Evolutionary conservation across 2,113 vertebrate species (phyloP).

Genomic region (Porphyrio hochstetteri): DNA sequence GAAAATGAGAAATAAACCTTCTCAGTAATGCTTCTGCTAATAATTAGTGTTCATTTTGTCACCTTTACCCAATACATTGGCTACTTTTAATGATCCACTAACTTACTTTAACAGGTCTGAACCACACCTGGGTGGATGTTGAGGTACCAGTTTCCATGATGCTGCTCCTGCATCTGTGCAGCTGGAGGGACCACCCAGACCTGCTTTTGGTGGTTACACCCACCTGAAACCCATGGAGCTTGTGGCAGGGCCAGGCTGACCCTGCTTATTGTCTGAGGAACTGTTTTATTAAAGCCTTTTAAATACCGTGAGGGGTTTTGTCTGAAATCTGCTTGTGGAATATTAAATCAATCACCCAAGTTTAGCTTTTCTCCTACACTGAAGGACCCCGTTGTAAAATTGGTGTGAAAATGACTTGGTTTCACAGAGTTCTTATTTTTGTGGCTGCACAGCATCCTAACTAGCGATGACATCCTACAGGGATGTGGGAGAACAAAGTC

Average conservation of each 20-base stretch:
- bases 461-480: background rate
- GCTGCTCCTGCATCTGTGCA: background rate
- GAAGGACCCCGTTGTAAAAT: background rate
- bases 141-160: background rate
- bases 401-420: background rate
- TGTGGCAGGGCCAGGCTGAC: background rate
- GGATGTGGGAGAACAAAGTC: background rate
- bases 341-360: background rate
- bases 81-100: background rate
- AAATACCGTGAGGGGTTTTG: background rate
- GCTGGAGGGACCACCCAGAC: background rate
- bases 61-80: background rate
- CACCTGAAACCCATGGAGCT: background rate
- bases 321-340: background rate
- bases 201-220: background rate
- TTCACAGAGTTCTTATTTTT: background rate
- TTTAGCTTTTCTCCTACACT: background rate
- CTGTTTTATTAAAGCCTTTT: background rate
- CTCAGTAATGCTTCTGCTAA: background rate
- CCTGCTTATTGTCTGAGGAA: accelerated
- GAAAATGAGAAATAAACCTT: background rate
- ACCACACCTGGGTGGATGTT: background rate
- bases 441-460: background rate
- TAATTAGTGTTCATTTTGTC: background rate
- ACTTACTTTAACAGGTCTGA: background rate